phyloP scores from a whole-genome alignment of 2,113 vertebrate genomes.

The Panurus biarmicus region DNA sequence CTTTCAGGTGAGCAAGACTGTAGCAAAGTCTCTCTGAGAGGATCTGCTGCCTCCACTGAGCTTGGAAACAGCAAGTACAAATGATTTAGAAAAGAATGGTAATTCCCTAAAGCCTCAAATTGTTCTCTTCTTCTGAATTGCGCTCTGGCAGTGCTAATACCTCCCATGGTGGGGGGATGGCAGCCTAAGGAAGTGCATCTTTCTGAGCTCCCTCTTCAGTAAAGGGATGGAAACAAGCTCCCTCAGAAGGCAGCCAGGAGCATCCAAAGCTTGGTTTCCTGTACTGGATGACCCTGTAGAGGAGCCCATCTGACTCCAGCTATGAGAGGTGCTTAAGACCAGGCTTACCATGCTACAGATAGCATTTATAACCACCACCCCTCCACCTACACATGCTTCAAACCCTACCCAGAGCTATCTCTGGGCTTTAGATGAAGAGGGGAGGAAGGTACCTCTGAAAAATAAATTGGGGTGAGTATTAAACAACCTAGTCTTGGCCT shows the following conservation, averaged over 20 bases:
- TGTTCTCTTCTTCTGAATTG: not conserved
- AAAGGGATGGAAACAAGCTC: not conserved
- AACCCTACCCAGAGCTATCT: not conserved
- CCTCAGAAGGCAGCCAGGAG: not conserved
- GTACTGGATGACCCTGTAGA: not conserved
- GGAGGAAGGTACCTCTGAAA: not conserved
- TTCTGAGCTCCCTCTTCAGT: not conserved
- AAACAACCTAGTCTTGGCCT: not conserved
- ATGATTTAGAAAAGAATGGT: not conserved
- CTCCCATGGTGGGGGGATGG: rapidly evolving
- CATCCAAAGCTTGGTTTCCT: not conserved
- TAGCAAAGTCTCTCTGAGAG: not conserved
- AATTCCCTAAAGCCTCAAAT: not conserved
- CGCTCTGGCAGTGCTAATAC: not conserved
- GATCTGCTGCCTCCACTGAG: not conserved
- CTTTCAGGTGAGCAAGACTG: not conserved
- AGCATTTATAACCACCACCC: rapidly evolving
- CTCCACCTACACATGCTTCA: not conserved
- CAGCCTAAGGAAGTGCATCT: not conserved
- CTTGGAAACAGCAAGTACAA: not conserved
- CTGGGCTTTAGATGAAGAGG: not conserved
- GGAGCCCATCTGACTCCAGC: not conserved
- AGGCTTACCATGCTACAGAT: not conserved
- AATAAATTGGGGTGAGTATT: not conserved
- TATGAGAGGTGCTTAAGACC: not conserved